Percentiles rank a stretch among this genome's conserved stretches.
Evolutionary conservation across 2,797 vertebrate species (phyloP).

Genomic region (Tenualosa ilisha): DNA sequence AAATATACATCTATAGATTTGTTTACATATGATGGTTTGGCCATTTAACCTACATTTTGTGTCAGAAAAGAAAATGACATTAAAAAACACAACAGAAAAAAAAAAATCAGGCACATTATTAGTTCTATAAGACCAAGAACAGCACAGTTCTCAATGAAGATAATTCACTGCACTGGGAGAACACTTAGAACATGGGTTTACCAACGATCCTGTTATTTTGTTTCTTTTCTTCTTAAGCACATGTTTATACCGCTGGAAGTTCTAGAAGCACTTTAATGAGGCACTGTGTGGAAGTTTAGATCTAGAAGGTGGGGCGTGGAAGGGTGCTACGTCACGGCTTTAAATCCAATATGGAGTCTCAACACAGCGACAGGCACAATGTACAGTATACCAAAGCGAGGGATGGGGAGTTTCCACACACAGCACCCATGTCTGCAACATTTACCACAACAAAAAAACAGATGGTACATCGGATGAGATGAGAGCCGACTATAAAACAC

Average conservation of each 20-base stretch:
- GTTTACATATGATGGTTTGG: constrained; percentile 32
- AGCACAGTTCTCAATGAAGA: constrained; percentile 37
- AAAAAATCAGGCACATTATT: constrained; percentile 59
- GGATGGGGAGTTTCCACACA: not conserved
- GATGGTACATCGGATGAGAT: not conserved
- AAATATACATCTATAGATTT: constrained; percentile 72
- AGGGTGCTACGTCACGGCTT: not conserved
- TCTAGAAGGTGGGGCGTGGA: not conserved
- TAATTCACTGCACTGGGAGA: constrained; percentile 50
- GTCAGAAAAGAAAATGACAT: constrained; percentile 54
- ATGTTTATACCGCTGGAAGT: constrained; percentile 46
- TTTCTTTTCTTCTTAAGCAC: constrained; percentile 21
- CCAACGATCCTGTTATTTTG: constrained; percentile 15
- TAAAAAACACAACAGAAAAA: constrained; percentile 33
- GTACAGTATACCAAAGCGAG: constrained; percentile 19
- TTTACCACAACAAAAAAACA: not conserved
- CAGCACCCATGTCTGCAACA: not conserved
- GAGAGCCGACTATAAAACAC: not conserved
- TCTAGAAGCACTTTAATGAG: constrained; percentile 58
- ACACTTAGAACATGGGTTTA: constrained; percentile 28
- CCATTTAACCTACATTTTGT: constrained; percentile 53
- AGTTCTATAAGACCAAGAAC: constrained; percentile 53
- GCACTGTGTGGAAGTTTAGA: constrained; percentile 52
- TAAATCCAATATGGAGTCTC: constrained; percentile 11
- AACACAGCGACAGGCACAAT: constrained; percentile 52